Conservation (phyloP, 2,113 vertebrate genomes). For the Probosciger aterrimus region DNA sequence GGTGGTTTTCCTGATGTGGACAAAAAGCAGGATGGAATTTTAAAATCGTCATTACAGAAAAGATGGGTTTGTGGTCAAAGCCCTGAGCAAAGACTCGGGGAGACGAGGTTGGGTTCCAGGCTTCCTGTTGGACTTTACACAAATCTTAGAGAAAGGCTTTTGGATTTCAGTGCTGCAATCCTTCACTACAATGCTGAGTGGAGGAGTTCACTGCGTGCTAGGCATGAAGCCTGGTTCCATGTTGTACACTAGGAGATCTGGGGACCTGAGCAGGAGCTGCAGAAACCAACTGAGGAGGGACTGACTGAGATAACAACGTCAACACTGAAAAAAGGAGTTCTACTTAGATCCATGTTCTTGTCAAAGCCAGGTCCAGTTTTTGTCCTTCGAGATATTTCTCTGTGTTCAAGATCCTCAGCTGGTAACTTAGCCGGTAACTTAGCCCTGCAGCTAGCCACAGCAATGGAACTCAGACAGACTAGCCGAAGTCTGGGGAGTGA, state of each 20-base stretch:
- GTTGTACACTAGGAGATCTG: not conserved
- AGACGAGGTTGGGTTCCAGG: not conserved
- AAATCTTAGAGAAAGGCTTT: not conserved
- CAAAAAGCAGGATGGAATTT: not conserved
- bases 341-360: not conserved
- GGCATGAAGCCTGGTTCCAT: accelerated
- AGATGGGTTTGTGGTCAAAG: not conserved
- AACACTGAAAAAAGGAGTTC: not conserved
- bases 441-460: not conserved
- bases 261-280: not conserved
- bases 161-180: not conserved
- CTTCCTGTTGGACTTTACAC: not conserved
- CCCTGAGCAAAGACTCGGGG: not conserved
- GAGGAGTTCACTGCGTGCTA: accelerated
- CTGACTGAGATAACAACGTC: not conserved
- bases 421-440: not conserved
- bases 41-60: not conserved
- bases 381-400: not conserved
- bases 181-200: not conserved
- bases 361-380: not conserved
- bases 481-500: not conserved
- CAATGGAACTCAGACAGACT: not conserved
- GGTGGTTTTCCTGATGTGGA: not conserved
- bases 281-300: not conserved
- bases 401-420: not conserved